These are phyloP conservation scores for Plagiodera versicolora DNA, from an alignment of 2,888 invertebrate species.

Conservation along the genomic window DNA sequence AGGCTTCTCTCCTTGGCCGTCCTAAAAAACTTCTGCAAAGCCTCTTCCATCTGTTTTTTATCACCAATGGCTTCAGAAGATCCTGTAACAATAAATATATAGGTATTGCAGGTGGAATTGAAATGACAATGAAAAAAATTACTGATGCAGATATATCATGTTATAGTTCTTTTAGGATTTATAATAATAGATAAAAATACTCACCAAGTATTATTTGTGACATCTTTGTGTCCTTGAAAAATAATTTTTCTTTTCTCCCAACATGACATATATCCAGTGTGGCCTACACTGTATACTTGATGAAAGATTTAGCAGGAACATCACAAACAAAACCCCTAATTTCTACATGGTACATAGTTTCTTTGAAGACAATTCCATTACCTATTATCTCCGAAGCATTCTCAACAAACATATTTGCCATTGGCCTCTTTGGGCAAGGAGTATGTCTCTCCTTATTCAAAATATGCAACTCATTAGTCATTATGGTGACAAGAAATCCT, in stretches of 20 bases:
- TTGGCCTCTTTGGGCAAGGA: slow-evolving; percentile 35
- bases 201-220: slow-evolving; percentile 3
- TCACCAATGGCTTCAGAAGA: no score
- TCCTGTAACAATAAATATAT: no score
- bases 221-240: background rate
- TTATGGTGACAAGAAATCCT: slow-evolving; percentile 33
- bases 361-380: slow-evolving; percentile 18
- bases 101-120: no score
- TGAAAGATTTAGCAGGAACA: slow-evolving; percentile 30
- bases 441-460: slow-evolving; percentile 40
- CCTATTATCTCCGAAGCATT: slow-evolving; percentile 13
- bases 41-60: no score
- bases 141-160: no score
- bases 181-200: background rate
- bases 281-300: slow-evolving; percentile 30
- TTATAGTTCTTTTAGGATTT: no score
- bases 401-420: slow-evolving; percentile 16
- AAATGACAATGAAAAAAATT: no score
- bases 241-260: background rate
- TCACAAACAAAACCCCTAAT: slow-evolving; percentile 31
- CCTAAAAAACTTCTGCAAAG: no score
- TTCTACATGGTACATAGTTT: slow-evolving; percentile 12
- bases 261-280: slow-evolving; percentile 33
- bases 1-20: no score
- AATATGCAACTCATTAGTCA: slow-evolving; percentile 41